A percentile compares a stretch with the other conserved stretches of the same genome.
Evolutionary conservation across 2,888 invertebrate genomes (phyloP).

Genomic region (Acleris sparsana): DNA sequence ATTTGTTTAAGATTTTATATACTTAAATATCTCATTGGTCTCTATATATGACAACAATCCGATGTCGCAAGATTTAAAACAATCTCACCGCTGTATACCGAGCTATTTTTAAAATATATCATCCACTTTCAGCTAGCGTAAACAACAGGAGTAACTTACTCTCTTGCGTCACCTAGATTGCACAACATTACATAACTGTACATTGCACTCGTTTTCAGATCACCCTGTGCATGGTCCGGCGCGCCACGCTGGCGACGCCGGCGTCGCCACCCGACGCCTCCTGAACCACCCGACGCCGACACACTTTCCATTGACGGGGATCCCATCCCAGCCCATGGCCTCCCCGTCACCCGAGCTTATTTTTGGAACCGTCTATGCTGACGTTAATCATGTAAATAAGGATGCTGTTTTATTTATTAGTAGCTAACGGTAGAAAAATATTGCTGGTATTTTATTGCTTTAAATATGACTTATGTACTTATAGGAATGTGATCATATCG

Average conservation of each 20-base stretch:
- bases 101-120: neutral
- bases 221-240: slow-evolving; percentile 47
- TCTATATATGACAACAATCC: too few species aligned
- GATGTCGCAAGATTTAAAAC: too few species aligned
- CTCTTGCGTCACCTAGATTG: neutral
- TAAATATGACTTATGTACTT: too few species aligned
- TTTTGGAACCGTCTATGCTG: slow-evolving; percentile 42
- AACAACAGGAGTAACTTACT: slow-evolving; percentile 1
- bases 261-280: slow-evolving; percentile 61
- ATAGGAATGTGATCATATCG: too few species aligned
- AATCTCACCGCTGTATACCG: neutral
- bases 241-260: slow-evolving; percentile 61
- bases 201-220: slow-evolving; percentile 27
- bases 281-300: slow-evolving; percentile 68
- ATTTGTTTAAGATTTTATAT: too few species aligned
- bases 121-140: too few species aligned
- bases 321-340: slow-evolving; percentile 48
- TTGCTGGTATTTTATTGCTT: too few species aligned
- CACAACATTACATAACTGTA: slow-evolving; percentile 1
- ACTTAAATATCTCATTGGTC: too few species aligned
- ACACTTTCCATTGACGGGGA: slow-evolving; percentile 78
- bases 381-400: slow-evolving; percentile 30
- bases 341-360: slow-evolving; percentile 45
- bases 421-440: neutral
- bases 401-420: slow-evolving; percentile 1